phyloP scores from a whole-genome alignment of 1,140 invertebrate genomes.

The Akabosia matsudoensis region DNA sequence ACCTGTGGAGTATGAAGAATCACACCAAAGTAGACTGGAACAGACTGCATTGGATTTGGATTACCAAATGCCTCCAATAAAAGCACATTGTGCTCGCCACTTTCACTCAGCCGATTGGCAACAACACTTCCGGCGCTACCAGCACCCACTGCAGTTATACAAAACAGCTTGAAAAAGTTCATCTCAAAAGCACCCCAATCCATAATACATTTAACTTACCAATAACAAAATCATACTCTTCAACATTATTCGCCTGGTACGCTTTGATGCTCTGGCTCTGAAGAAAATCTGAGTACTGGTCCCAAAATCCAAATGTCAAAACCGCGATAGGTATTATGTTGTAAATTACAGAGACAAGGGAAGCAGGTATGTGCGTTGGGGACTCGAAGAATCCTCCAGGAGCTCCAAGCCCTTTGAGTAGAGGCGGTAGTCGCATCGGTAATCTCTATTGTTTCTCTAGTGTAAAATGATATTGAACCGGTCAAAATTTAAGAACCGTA shows the following conservation, averaged over 20 bases:
- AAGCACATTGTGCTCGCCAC: not conserved
- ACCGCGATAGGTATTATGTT: not conserved
- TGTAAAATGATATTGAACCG: too few relatives aligned
- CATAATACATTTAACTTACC: not conserved
- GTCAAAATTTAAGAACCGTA: too few relatives aligned
- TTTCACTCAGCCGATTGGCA: not conserved
- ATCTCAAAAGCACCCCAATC: not conserved
- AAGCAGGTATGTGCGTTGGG: too few relatives aligned
- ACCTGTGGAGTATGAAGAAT: not conserved
- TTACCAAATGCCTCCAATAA: not conserved
- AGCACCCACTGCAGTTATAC: not conserved
- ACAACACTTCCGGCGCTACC: conserved; percentile 10
- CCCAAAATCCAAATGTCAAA: not conserved
- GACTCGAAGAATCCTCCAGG: too few relatives aligned
- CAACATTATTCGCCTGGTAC: not conserved
- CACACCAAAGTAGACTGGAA: not conserved
- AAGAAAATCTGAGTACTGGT: not conserved
- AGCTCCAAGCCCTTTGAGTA: too few relatives aligned
- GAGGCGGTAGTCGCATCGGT: too few relatives aligned
- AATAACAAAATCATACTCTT: not conserved
- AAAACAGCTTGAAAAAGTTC: not conserved
- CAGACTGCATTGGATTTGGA: conserved; percentile 5
- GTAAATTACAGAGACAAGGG: too few relatives aligned
- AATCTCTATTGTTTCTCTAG: too few relatives aligned
- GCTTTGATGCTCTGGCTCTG: not conserved